These are phyloP conservation scores for Prunella fulvescens DNA, from an alignment of 2,113 vertebrate genomes.

Conservation along the genomic window DNA sequence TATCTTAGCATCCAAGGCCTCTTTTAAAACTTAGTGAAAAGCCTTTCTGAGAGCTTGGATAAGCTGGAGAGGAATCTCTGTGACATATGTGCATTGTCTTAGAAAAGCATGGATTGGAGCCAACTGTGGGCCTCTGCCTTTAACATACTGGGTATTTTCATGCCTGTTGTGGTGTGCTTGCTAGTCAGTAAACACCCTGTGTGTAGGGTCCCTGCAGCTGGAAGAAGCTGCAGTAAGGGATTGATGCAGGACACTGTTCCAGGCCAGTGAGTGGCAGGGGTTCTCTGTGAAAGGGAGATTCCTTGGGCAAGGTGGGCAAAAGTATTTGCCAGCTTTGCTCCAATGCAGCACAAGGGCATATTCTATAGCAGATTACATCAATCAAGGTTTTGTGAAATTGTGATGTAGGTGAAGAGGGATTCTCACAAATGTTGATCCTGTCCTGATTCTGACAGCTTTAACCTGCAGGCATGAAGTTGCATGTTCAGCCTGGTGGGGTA, in stretches of 20 bases:
- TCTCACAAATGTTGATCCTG: not conserved
- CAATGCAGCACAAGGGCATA: not conserved
- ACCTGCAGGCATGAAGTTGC: not conserved
- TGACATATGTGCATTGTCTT: conserved; percentile 72
- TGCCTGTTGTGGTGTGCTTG: conserved; percentile 35
- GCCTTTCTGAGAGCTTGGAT: conserved; percentile 68
- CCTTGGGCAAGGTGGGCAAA: not conserved
- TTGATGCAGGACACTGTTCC: not conserved
- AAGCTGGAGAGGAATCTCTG: conserved; percentile 69
- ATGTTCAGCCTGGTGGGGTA: not conserved
- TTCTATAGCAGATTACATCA: not conserved
- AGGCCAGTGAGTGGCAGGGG: not conserved
- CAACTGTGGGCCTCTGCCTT: conserved; percentile 35
- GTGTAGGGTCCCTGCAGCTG: not conserved
- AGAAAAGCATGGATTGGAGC: conserved; percentile 27
- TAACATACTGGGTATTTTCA: conserved; percentile 11
- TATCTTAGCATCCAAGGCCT: conserved; percentile 80
- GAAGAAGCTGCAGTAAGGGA: not conserved
- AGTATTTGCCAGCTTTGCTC: not conserved
- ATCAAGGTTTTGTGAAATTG: not conserved
- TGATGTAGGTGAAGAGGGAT: not conserved
- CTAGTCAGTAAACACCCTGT: not conserved
- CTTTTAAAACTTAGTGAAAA: conserved; percentile 72
- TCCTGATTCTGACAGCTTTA: not conserved
- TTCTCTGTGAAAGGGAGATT: not conserved